Evolutionary conservation across 2,888 invertebrate species (phyloP).

Genomic region (Drosophila ezoana): DNA sequence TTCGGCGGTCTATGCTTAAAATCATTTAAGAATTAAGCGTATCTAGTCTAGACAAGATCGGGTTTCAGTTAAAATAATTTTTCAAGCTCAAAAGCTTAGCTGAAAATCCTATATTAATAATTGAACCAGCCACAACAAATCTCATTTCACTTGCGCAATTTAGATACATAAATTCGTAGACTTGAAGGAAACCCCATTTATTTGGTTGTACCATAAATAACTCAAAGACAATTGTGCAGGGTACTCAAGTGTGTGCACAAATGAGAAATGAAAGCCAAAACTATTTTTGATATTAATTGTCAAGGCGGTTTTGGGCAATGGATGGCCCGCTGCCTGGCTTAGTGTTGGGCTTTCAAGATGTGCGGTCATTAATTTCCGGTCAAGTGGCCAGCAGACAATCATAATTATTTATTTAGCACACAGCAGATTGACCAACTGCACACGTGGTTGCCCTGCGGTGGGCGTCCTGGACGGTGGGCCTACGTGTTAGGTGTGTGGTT

Average conservation of each 20-base stretch:
- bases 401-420: slow-evolving; percentile 77
- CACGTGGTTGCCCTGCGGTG: slow-evolving; percentile 62
- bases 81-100: not conserved
- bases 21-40: no score
- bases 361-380: slow-evolving; percentile 75
- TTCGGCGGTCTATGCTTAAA: no score
- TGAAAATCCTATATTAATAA: not conserved
- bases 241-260: slow-evolving; percentile 73
- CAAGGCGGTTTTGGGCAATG: slow-evolving; percentile 30
- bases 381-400: slow-evolving; percentile 76
- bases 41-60: no score
- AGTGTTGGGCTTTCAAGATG: slow-evolving; percentile 49
- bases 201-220: slow-evolving; percentile 63
- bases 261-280: slow-evolving; percentile 52
- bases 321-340: not conserved
- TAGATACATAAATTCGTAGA: not conserved
- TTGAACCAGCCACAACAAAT: not conserved
- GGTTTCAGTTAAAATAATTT: not conserved
- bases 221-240: slow-evolving; percentile 54
- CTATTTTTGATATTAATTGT: slow-evolving; percentile 77
- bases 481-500: slow-evolving; percentile 69
- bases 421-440: slow-evolving; percentile 73
- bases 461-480: slow-evolving; percentile 4
- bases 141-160: not conserved
- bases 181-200: slow-evolving; percentile 7